Percentiles rank a stretch among this genome's conserved stretches.
Conservation (phyloP, 2,888 invertebrate genomes). For the Carabus problematicus region DNA sequence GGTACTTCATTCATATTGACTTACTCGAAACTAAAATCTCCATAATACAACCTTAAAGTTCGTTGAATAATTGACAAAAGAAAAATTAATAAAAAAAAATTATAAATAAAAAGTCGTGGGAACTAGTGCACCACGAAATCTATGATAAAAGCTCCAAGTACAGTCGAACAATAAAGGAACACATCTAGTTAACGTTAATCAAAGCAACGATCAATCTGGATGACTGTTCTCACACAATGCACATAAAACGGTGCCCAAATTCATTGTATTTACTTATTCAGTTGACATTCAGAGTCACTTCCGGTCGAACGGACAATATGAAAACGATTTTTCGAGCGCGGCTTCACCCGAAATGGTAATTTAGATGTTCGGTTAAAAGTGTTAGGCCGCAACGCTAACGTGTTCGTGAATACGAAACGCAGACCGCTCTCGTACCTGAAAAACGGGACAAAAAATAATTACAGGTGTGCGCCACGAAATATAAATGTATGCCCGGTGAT, state of each 20-base stretch:
- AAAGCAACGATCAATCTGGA: not conserved
- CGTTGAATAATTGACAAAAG: constrained; percentile 9
- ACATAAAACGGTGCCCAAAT: constrained; percentile 28
- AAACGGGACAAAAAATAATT: constrained; percentile 34
- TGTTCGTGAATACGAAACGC: not conserved
- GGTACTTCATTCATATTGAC: too few species aligned
- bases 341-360: constrained; percentile 11
- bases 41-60: too few species aligned
- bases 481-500: constrained; percentile 7
- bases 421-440: constrained; percentile 4
- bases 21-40: too few species aligned
- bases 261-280: constrained; percentile 38
- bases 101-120: constrained; percentile 38
- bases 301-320: constrained; percentile 35
- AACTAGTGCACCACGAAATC: constrained; percentile 27
- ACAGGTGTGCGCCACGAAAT: constrained; percentile 29
- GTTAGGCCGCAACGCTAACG: not conserved
- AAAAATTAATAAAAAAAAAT: constrained; percentile 32
- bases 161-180: constrained; percentile 1
- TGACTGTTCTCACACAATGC: constrained; percentile 24
- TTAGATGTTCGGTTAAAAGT: not conserved
- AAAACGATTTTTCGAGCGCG: constrained; percentile 16
- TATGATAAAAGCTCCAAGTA: constrained; percentile 14
- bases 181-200: not conserved
- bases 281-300: constrained; percentile 40